phyloP scores from a whole-genome alignment of 2,888 invertebrate species.

The Autographa pulchrina region DNA sequence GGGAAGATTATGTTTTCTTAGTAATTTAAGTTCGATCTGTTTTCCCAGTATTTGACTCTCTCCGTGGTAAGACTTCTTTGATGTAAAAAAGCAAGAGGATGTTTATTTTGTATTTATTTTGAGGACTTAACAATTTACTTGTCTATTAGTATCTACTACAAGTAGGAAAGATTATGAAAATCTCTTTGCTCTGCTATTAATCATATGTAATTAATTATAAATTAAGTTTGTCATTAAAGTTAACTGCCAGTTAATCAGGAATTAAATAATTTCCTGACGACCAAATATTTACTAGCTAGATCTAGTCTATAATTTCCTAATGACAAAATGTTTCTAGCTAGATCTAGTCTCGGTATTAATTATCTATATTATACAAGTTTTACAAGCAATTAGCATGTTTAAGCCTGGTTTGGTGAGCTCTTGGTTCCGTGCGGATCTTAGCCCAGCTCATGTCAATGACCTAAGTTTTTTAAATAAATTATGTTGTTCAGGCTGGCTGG shows the following conservation, averaged over 20 bases:
- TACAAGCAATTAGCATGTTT: constrained; percentile 40
- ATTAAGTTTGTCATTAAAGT: no score
- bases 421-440: constrained; percentile 33
- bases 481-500: background rate
- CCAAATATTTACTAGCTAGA: constrained; percentile 14
- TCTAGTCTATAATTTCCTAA: constrained; percentile 22
- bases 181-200: no score
- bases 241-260: constrained; percentile 2
- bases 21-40: background rate
- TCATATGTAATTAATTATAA: no score
- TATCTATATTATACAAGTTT: constrained; percentile 33
- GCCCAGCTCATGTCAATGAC: constrained; percentile 28
- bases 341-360: constrained; percentile 24
- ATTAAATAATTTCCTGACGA: background rate
- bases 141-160: no score
- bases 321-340: constrained; percentile 8
- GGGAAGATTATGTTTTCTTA: background rate
- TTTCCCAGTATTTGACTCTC: no score
- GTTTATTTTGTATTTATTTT: no score
- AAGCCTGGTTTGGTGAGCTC: constrained; percentile 17
- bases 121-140: no score
- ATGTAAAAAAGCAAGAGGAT: no score
- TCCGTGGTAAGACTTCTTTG: no score
- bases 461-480: constrained; percentile 14
- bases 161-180: no score